Evolutionary conservation across 2,113 vertebrate genomes (phyloP).

Genomic region (Acrocephalus arundinaceus): DNA sequence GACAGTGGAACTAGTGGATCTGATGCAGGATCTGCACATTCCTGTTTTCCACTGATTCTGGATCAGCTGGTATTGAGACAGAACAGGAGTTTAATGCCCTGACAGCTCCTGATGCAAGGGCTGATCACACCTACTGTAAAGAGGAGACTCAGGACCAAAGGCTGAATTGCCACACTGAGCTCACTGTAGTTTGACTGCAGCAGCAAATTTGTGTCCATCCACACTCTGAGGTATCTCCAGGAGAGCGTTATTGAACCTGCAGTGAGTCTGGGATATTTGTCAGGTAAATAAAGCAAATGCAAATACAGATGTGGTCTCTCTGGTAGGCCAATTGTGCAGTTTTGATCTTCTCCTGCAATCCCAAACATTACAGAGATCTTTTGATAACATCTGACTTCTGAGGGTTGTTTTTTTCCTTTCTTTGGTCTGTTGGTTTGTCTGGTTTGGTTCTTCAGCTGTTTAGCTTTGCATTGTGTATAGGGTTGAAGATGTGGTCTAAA

Average conservation of each 20-base stretch:
- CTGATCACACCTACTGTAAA: background rate
- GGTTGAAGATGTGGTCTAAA: background rate
- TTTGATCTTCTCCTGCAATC: background rate
- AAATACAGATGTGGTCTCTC: background rate
- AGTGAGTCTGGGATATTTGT: background rate
- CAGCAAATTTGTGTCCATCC: background rate
- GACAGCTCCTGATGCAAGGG: background rate
- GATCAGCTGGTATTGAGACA: background rate
- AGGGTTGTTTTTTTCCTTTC: background rate
- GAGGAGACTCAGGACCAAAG: background rate
- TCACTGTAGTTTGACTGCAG: background rate
- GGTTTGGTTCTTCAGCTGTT: background rate
- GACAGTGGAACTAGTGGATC: background rate
- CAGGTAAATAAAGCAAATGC: background rate
- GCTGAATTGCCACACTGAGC: background rate
- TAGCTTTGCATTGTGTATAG: background rate
- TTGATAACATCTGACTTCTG: background rate
- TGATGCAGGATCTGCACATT: background rate
- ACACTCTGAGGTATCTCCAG: accelerated
- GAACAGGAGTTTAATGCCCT: background rate
- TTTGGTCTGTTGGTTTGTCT: background rate
- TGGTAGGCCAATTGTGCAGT: background rate
- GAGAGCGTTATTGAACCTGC: background rate
- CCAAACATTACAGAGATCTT: background rate
- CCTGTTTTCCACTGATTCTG: background rate